phyloP scores from a whole-genome alignment of 2,888 invertebrate species.

The Agriopis marginaria region DNA sequence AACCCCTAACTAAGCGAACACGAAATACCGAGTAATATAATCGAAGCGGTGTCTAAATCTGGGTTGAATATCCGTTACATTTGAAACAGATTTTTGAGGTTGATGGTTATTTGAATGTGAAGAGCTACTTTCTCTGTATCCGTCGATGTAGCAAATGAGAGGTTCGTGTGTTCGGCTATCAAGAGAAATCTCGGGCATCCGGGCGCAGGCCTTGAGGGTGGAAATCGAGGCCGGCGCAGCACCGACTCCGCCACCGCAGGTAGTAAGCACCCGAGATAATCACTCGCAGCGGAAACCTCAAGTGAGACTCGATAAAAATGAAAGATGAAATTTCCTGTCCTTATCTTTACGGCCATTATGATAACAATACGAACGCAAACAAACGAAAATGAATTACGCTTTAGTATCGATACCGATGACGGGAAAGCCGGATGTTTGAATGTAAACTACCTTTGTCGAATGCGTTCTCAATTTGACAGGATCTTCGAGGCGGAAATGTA shows the following conservation, averaged over 20 bases:
- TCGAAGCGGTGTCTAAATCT: constrained; percentile 40
- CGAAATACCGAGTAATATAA: constrained; percentile 12
- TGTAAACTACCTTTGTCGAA: constrained; percentile 74
- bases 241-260: constrained; percentile 55
- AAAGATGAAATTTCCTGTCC: constrained; percentile 36
- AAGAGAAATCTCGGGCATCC: constrained; percentile 79
- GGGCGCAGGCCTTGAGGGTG: constrained; percentile 72
- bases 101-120: constrained; percentile 49
- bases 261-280: constrained; percentile 55
- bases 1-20: constrained; percentile 15
- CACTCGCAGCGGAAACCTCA: constrained; percentile 40
- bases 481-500: constrained; percentile 72
- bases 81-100: constrained; percentile 48
- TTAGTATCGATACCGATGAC: constrained; percentile 47
- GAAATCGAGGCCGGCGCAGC: constrained; percentile 64
- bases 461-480: constrained; percentile 71
- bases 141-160: constrained; percentile 60
- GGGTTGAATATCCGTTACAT: constrained; percentile 53
- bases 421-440: constrained; percentile 81
- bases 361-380: constrained; percentile 40
- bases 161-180: constrained; percentile 69
- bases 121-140: constrained; percentile 63
- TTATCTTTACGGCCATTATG: constrained; percentile 39
- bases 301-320: constrained; percentile 33
- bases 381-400: constrained; percentile 42